These are phyloP conservation scores for Agapetus fuscipes DNA, from an alignment of 2,888 invertebrate species.

Conservation along the genomic window DNA sequence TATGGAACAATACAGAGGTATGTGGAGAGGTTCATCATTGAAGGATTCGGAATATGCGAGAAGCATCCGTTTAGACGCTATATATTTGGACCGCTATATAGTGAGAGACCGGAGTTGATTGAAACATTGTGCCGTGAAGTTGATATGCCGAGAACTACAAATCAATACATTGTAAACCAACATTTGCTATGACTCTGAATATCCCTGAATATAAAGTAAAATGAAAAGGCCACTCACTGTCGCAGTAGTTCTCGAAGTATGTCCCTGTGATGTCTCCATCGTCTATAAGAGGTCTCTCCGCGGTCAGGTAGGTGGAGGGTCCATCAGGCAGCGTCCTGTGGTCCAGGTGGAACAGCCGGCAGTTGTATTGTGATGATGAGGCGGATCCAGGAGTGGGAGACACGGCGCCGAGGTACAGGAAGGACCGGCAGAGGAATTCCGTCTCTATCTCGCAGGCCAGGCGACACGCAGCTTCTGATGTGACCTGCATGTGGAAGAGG, in stretches of 20 bases:
- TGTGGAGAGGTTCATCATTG: no score
- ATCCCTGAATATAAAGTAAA: no score
- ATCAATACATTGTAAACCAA: no score
- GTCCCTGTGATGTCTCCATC: constrained; percentile 84
- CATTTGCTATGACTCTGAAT: no score
- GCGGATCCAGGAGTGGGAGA: constrained; percentile 48
- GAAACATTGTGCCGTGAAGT: no score
- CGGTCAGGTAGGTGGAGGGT: constrained; percentile 82
- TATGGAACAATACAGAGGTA: no score
- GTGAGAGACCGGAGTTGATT: no score
- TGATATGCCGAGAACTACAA: no score
- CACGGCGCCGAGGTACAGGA: constrained; percentile 66
- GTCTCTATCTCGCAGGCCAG: constrained; percentile 87
- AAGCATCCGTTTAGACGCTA: no score
- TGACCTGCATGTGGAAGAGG: constrained; percentile 58
- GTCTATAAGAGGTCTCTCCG: constrained; percentile 82
- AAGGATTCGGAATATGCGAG: no score
- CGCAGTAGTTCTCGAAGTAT: constrained; percentile 86
- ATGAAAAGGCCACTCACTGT: constrained; percentile 58
- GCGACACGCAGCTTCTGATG: constrained; percentile 80
- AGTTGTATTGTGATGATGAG: constrained; percentile 68
- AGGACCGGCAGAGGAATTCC: constrained; percentile 85
- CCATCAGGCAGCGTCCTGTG: constrained; percentile 89
- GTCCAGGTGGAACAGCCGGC: constrained; percentile 84
- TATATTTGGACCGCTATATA: no score